Percentiles rank a stretch among this genome's conserved stretches.
These are phyloP conservation scores for Ornithoptera priamus DNA, from an alignment of 2,888 invertebrate genomes.

Conservation along the genomic window DNA sequence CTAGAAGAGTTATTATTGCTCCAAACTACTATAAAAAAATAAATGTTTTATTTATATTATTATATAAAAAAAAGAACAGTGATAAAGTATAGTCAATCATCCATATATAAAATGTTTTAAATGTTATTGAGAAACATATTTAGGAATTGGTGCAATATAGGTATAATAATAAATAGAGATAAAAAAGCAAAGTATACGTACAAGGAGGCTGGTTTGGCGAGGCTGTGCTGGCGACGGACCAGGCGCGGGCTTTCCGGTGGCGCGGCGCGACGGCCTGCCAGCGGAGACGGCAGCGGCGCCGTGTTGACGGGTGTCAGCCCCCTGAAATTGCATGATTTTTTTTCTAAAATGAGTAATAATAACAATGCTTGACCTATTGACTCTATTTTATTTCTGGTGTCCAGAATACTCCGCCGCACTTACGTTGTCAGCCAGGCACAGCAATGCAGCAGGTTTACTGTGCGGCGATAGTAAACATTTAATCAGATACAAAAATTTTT, in stretches of 20 bases:
- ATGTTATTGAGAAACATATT: too few species aligned
- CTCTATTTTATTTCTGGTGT: too few species aligned
- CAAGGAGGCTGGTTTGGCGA: constrained; percentile 64
- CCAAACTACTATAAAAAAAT: too few species aligned
- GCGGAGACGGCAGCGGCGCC: constrained; percentile 47
- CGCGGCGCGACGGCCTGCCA: constrained; percentile 48
- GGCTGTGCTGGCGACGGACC: constrained; percentile 54
- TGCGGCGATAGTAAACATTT: too few species aligned
- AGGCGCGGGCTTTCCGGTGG: constrained; percentile 65
- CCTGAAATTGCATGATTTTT: constrained; percentile 39
- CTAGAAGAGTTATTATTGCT: constrained; percentile 6
- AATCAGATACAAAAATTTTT: too few species aligned
- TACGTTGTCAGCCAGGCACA: too few species aligned
- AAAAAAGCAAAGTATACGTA: constrained; percentile 48
- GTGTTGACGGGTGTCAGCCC: constrained; percentile 55
- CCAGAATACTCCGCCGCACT: too few species aligned
- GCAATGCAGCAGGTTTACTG: too few species aligned
- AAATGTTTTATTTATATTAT: too few species aligned
- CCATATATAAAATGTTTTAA: too few species aligned
- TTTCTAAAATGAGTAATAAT: too few species aligned
- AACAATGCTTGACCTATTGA: too few species aligned
- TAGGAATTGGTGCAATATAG: not conserved
- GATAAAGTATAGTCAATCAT: not conserved
- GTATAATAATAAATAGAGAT: not conserved
- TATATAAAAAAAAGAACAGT: not conserved